Evolutionary conservation across 2,888 invertebrate genomes (phyloP), one percentile per base, ranked within the genome.

Genomic region (Philaethria dido): DNA sequence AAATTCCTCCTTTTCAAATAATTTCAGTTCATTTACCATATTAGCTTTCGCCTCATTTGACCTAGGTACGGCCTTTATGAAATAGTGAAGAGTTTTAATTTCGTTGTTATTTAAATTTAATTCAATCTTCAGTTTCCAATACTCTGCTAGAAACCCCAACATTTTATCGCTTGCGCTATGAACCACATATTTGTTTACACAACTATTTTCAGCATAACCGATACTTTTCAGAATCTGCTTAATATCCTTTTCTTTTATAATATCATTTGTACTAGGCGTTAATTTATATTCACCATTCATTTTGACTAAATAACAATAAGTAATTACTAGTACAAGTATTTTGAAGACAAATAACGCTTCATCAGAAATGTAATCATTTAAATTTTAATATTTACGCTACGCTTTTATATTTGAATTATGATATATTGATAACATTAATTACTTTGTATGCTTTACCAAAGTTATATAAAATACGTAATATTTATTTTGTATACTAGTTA

Each of bases 141-240:
- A 90, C 72, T 92, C 92, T n/a, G 85, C 78, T 33, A 90, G 71
- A 71, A 88, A 92, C 18, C 92, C 92, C 65, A 92, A 74, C 89
- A 92, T 89, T 75, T 86, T 88, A 13, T 87, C 83, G 76, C 89
- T 91, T 1, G 91, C 89, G 62, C 78, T 80, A 22, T 75, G 54
- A 11, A 88, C 70, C 29, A 52, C 66, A 73, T 83, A 90, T 22
- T 78, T 75, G 64, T 80, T 73, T 60, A 85, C 70, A 6, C 68
- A 39, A 25, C 71, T 71, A 22, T 78, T 75, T 64, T 80, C 73
- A 60, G 75, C 25, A 44, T 72, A 74, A 64, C 75, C 77, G 73
- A 77, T 81, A 66, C 76, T 80, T 39, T 73, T 73, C 44, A 88
- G 52, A 70, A 90, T 85, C 20, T 70, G 67, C 72, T 80, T 78